Conservation (phyloP, 2,888 invertebrate species). For the Trichacis sp. region DNA sequence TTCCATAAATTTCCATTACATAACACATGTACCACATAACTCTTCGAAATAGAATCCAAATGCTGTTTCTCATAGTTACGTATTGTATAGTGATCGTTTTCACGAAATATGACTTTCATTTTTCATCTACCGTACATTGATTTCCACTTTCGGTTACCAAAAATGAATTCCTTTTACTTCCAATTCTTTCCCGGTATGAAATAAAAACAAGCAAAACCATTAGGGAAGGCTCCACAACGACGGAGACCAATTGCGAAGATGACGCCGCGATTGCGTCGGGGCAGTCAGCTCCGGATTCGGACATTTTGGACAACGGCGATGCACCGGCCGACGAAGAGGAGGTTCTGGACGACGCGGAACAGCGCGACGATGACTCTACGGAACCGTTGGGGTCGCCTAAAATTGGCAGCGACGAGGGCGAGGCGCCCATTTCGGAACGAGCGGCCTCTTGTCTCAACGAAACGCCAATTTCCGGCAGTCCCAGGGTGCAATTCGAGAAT, state of each 20-base stretch:
- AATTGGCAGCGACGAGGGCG: slow-evolving; percentile 54
- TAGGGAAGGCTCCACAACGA: slow-evolving; percentile 63
- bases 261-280: slow-evolving; percentile 44
- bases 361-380: slow-evolving; percentile 43
- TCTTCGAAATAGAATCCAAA: too few species aligned
- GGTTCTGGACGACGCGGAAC: slow-evolving; percentile 48
- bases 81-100: too few species aligned
- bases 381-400: slow-evolving; percentile 46
- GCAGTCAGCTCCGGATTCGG: slow-evolving; percentile 40
- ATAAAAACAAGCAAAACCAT: slow-evolving; percentile 8
- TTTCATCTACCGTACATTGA: too few species aligned
- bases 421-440: slow-evolving; percentile 64
- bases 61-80: too few species aligned
- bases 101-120: too few species aligned
- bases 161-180: too few species aligned
- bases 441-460: slow-evolving; percentile 62
- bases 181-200: too few species aligned
- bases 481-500: slow-evolving; percentile 63
- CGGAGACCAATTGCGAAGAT: slow-evolving; percentile 60
- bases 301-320: slow-evolving; percentile 54
- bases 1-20: too few species aligned
- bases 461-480: slow-evolving; percentile 56
- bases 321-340: slow-evolving; percentile 36
- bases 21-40: too few species aligned
- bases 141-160: too few species aligned